phyloP scores from a whole-genome alignment of 2,113 vertebrate species.

The Todiramphus chloris region DNA sequence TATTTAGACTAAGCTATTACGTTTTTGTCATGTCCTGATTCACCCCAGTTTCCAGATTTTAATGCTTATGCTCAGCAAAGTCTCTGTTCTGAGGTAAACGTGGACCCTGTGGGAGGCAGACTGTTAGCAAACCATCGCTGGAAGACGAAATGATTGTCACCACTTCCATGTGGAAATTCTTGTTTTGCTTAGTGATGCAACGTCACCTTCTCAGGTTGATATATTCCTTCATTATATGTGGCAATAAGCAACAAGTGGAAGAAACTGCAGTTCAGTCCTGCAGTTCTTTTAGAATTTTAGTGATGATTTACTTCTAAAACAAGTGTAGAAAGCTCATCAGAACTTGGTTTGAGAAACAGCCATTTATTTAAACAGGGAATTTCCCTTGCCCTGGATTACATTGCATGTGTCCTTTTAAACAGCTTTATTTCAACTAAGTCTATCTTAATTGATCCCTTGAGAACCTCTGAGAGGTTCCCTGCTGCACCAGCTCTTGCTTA shows the following conservation, averaged over 20 bases:
- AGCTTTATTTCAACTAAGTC: constrained; percentile 32
- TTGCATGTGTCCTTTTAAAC: constrained; percentile 32
- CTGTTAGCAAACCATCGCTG: not conserved
- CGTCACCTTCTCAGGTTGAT: not conserved
- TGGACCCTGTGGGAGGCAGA: not conserved
- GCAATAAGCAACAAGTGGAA: not conserved
- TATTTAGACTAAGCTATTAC: not conserved
- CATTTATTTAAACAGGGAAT: not conserved
- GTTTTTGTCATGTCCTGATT: not conserved
- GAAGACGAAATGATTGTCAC: not conserved
- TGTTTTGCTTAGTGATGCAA: not conserved
- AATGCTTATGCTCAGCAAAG: not conserved
- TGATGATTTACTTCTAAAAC: not conserved
- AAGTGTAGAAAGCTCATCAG: not conserved
- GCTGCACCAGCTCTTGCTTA: constrained; percentile 21
- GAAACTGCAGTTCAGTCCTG: not conserved
- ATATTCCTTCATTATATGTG: not conserved
- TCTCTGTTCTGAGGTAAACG: not conserved
- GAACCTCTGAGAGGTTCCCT: constrained; percentile 2
- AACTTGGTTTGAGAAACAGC: not conserved
- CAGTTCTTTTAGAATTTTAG: not conserved
- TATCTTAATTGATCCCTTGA: constrained; percentile 35
- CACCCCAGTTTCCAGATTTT: not conserved
- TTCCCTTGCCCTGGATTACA: not conserved
- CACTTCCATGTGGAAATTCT: not conserved